phyloP scores from a whole-genome alignment of 2,113 vertebrate species.

The Bos indicus region DNA sequence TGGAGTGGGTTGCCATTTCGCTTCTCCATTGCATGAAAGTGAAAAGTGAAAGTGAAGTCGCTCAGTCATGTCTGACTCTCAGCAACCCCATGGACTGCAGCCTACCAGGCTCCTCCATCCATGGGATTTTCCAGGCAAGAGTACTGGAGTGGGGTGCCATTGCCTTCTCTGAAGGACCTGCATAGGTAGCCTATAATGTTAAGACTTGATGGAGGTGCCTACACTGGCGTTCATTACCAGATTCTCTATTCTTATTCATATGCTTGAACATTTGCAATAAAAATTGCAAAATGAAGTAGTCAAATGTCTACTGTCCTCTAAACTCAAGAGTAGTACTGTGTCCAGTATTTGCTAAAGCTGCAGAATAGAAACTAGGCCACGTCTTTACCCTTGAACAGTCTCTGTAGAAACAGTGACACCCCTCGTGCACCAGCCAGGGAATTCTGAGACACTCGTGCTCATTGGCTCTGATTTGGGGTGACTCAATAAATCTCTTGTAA shows the following conservation, averaged over 20 bases:
- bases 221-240: not conserved
- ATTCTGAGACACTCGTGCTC: not conserved
- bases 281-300: not conserved
- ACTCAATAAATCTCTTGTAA: not conserved
- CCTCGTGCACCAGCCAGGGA: not conserved
- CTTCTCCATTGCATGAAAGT: too few species aligned
- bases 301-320: not conserved
- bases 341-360: not conserved
- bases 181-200: not conserved
- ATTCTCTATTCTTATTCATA: not conserved
- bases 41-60: too few species aligned
- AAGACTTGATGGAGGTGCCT: not conserved
- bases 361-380: not conserved
- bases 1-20: too few species aligned
- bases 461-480: not conserved
- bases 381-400: not conserved
- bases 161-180: not conserved
- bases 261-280: not conserved
- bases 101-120: too few species aligned
- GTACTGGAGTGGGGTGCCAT: too few species aligned
- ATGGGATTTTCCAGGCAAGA: too few species aligned
- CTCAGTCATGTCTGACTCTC: too few species aligned
- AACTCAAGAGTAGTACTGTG: not conserved
- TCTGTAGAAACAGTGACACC: not conserved
- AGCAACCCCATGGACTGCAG: too few species aligned